These are phyloP conservation scores for Sarcophaga carnaria DNA, from an alignment of 2,888 invertebrate species.

Conservation along the genomic window DNA sequence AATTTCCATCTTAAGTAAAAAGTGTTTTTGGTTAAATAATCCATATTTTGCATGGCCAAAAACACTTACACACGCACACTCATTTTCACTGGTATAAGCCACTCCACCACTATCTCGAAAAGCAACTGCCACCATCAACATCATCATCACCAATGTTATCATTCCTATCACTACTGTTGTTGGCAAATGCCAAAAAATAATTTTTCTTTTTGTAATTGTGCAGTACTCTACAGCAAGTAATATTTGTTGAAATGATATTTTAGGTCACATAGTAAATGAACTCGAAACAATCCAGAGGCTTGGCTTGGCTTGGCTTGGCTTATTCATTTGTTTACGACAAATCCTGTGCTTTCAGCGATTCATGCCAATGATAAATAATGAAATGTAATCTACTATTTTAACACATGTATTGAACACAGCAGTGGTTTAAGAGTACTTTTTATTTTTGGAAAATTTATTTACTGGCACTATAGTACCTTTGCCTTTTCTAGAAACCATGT, in stretches of 20 bases:
- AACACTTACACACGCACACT: not conserved
- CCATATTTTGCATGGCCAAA: slow-evolving; percentile 41
- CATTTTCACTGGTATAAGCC: not conserved
- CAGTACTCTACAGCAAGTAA: slow-evolving; percentile 12
- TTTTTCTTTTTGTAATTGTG: slow-evolving; percentile 7
- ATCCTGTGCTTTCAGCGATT: too few relatives aligned
- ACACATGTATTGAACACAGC: too few relatives aligned
- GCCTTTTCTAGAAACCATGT: too few relatives aligned
- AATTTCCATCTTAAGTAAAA: slow-evolving; percentile 52
- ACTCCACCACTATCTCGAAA: not conserved
- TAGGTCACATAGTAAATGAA: not conserved
- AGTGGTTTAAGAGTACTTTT: too few relatives aligned
- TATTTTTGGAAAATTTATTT: too few relatives aligned
- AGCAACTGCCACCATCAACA: slow-evolving; percentile 20
- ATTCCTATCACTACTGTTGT: slow-evolving; percentile 42
- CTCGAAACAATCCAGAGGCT: not conserved
- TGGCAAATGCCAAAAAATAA: slow-evolving; percentile 53
- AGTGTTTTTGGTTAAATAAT: slow-evolving; percentile 61
- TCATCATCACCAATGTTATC: slow-evolving; percentile 33
- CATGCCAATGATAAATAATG: too few relatives aligned
- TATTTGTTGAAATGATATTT: not conserved
- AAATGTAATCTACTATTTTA: too few relatives aligned
- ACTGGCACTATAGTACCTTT: too few relatives aligned
- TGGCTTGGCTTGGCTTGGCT: not conserved
- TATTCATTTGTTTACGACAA: too few relatives aligned